These are phyloP conservation scores for Maniola hyperantus DNA, from an alignment of 2,888 invertebrate genomes.

Conservation along the genomic window DNA sequence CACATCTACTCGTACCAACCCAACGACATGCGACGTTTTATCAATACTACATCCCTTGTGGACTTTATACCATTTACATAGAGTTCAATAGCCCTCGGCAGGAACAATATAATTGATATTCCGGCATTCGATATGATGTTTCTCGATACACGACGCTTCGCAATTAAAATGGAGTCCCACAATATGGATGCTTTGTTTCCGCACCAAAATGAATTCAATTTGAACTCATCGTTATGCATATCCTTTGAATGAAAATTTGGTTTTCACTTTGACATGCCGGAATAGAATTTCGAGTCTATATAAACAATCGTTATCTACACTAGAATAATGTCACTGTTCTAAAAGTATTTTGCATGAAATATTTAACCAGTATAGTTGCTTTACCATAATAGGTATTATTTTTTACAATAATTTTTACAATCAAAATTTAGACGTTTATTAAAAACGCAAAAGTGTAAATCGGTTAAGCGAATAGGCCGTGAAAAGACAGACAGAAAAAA, in stretches of 20 bases:
- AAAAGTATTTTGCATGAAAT: too few relatives aligned
- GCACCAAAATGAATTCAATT: slow-evolving; percentile 39
- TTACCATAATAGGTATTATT: too few relatives aligned
- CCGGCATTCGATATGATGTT: slow-evolving; percentile 39
- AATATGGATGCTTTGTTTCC: slow-evolving; percentile 39
- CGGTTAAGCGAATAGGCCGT: too few relatives aligned
- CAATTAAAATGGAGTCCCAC: slow-evolving; percentile 42
- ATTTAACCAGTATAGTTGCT: too few relatives aligned
- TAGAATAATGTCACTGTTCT: too few relatives aligned
- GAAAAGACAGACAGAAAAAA: too few relatives aligned
- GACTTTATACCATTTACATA: slow-evolving; percentile 24
- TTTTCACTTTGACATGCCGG: slow-evolving; percentile 20
- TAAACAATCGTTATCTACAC: neutral
- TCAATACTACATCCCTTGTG: slow-evolving; percentile 19
- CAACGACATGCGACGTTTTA: slow-evolving; percentile 20
- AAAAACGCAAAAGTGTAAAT: too few relatives aligned
- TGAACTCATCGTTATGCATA: slow-evolving; percentile 50
- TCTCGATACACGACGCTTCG: slow-evolving; percentile 35
- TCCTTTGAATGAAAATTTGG: slow-evolving; percentile 45
- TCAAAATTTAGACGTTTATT: too few relatives aligned
- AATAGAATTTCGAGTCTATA: neutral
- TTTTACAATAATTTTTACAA: too few relatives aligned
- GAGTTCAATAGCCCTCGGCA: slow-evolving; percentile 17
- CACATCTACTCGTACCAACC: slow-evolving; percentile 24
- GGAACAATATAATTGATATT: slow-evolving; percentile 29